Conservation (phyloP, 2,888 invertebrate genomes). For the Mechanitis mazaeus region DNA sequence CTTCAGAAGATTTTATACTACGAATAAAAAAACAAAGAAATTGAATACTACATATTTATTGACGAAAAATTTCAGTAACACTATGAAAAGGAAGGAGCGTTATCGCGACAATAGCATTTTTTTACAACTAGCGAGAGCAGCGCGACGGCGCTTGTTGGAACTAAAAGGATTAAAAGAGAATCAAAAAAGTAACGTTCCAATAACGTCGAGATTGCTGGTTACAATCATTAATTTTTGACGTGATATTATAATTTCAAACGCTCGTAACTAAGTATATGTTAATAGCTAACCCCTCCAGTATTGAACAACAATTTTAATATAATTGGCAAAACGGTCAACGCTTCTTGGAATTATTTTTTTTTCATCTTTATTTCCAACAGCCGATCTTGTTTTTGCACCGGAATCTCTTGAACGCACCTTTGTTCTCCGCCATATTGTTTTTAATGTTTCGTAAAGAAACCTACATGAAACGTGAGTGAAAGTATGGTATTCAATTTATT, state of each 20-base stretch:
- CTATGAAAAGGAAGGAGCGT: too few relatives aligned
- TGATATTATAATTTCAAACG: constrained; percentile 29
- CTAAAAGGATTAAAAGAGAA: not conserved
- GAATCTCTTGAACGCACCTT: constrained; percentile 58
- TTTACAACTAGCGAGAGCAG: too few relatives aligned
- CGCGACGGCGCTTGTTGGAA: too few relatives aligned
- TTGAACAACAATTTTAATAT: constrained; percentile 70
- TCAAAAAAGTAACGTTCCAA: too few relatives aligned
- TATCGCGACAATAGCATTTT: too few relatives aligned
- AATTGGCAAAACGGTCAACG: constrained; percentile 70
- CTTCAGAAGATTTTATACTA: too few relatives aligned
- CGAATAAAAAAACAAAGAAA: too few relatives aligned
- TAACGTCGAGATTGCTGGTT: too few relatives aligned
- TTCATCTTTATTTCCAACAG: constrained; percentile 61
- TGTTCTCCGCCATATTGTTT: constrained; percentile 68
- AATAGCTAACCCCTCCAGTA: constrained; percentile 62
- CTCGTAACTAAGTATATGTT: constrained; percentile 47
- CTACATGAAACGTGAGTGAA: constrained; percentile 54
- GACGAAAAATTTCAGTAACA: too few relatives aligned
- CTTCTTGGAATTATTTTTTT: constrained; percentile 66
- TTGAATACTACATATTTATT: too few relatives aligned
- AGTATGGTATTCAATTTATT: constrained; percentile 33
- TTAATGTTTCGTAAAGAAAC: constrained; percentile 49
- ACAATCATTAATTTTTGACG: constrained; percentile 15
- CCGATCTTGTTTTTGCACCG: constrained; percentile 66